Percentiles rank a stretch among this genome's conserved stretches.
phyloP scores from a whole-genome alignment of 2,888 invertebrate genomes.

The Crepidodera aurea region DNA sequence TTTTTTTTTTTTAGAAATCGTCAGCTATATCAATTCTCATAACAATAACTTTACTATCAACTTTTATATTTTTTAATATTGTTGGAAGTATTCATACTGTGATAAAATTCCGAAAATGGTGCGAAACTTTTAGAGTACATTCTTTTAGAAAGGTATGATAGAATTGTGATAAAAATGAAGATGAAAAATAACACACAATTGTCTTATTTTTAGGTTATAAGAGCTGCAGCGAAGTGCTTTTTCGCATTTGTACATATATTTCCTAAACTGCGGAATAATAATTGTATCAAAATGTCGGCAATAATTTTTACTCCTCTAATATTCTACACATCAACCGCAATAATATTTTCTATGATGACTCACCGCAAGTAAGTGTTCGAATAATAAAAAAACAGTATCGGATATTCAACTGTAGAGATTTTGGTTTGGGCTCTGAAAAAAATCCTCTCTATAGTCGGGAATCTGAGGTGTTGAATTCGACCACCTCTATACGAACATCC shows the following conservation, averaged over 20 bases:
- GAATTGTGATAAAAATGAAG: no score
- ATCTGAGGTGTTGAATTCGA: no score
- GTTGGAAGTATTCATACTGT: conserved; percentile 60
- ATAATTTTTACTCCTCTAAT: conserved; percentile 57
- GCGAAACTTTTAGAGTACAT: conserved; percentile 53
- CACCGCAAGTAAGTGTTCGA: conserved; percentile 58
- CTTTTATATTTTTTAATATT: conserved; percentile 58
- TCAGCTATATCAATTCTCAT: conserved; percentile 57
- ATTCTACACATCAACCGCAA: conserved; percentile 52
- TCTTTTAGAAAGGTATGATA: conserved; percentile 53
- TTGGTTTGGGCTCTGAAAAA: no score
- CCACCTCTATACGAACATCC: no score
- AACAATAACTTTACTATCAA: conserved; percentile 52
- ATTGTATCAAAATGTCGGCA: conserved; percentile 51
- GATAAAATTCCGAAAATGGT: conserved; percentile 58
- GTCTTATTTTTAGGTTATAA: conserved; percentile 55
- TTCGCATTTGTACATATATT: conserved; percentile 60
- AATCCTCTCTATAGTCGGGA: no score
- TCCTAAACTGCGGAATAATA: conserved; percentile 51
- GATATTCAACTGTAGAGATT: no score
- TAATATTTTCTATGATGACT: conserved; percentile 61
- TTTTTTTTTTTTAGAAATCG: conserved; percentile 57
- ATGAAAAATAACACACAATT: no score
- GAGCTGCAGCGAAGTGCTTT: conserved; percentile 59
- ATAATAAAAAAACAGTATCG: not conserved